A percentile compares a stretch with the other conserved stretches of the same genome.
Evolutionary conservation across 2,888 invertebrate species (phyloP).

Genomic region (Euplagia quadripunctaria): DNA sequence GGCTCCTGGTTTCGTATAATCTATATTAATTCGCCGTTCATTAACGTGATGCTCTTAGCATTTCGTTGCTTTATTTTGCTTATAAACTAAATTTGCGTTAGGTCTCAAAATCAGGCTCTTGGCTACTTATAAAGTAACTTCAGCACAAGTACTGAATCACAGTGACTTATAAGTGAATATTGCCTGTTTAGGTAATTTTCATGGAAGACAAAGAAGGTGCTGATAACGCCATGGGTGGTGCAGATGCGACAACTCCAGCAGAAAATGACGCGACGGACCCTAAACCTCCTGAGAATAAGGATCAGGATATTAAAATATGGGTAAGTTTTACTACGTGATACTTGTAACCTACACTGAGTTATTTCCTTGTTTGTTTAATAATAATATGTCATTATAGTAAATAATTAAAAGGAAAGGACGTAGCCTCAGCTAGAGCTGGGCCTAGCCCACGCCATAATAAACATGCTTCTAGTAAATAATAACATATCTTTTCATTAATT

Average conservation of each 20-base stretch:
- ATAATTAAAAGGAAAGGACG: background rate
- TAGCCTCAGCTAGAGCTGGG: too few species aligned
- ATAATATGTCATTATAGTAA: background rate
- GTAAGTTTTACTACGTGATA: conserved; percentile 48
- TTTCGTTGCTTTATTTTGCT: background rate
- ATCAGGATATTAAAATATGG: conserved; percentile 70
- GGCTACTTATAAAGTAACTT: background rate
- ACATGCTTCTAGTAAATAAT: too few species aligned
- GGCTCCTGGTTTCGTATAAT: background rate
- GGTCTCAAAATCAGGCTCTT: background rate
- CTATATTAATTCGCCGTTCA: background rate
- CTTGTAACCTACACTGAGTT: background rate
- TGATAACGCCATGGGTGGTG: conserved; percentile 75
- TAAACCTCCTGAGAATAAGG: conserved; percentile 58
- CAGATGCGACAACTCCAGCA: conserved; percentile 60
- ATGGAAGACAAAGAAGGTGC: conserved; percentile 82
- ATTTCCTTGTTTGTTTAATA: background rate
- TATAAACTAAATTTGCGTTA: background rate
- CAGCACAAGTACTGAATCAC: background rate
- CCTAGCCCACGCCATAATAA: too few species aligned
- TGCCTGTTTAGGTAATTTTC: conserved; percentile 79
- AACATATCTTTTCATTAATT: too few species aligned
- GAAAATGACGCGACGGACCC: conserved; percentile 47
- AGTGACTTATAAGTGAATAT: background rate
- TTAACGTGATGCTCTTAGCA: too few species aligned